Evolutionary conservation across 2,888 invertebrate species (phyloP), one percentile per base, ranked within the genome.

Genomic region (Chrysomela aeneicollis): DNA sequence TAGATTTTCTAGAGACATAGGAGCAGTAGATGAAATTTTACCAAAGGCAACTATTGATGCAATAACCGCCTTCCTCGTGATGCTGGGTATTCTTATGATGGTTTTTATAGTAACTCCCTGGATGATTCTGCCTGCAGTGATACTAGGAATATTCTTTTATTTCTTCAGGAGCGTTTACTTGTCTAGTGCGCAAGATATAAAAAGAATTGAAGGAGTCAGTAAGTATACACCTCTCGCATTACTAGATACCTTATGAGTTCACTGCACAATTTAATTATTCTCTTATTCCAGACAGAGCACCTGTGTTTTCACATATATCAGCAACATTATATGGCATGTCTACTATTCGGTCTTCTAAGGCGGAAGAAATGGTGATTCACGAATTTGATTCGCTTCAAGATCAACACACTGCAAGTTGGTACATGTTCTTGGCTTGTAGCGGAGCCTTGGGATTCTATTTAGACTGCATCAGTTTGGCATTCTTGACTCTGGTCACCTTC

Each of bases 281-380:
- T 18, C 21, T 15, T 52, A 35, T 76, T 77, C 79, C 85, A 85
- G 93, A 91, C 60, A 87, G 93, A 67, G 95, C 95, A 82, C 97
- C 97, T 0, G 92, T 97, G 0, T 96, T 95, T 81, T 93, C 95
- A 0, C 95, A 97, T 79, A 88, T 97, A 71, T 91, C 92, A n/a
- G 91, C 95, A 0, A 90, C 94, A 0, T 84, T 97, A 6, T 88
- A 91, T 66, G 97, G 97, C 1, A 86, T 97, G 30, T 89, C 92
- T 37, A 95, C 95, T 0, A 95, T 98, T 67, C 86, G 97, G 64
- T 91, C 95, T 0, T 89, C 91, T 1, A 86, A 87, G 19, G 90
- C 92, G 1, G 88, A 93, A 80, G 85, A 88, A 68, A 85, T 91
- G 74, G 88, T 97, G 57, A 87, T 88, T 51, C 86, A 88, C 73